Conservation (phyloP, 2,113 vertebrate genomes). For the Neogale vison region DNA sequence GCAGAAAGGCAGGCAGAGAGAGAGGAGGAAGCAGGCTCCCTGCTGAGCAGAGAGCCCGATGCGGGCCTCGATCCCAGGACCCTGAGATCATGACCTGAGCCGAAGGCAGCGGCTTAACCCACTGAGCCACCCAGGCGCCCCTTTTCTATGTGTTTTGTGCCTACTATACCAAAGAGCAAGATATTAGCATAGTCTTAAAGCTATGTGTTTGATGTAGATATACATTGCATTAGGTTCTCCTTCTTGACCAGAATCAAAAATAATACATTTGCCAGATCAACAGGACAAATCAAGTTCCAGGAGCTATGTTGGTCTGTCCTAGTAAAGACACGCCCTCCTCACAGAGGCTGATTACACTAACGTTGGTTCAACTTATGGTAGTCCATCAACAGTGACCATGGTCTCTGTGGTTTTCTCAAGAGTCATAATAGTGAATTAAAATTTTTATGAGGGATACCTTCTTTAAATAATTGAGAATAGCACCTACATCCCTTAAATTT, state of each 20-base stretch:
- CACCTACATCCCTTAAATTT: neutral
- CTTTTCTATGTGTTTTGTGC: neutral
- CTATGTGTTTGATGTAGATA: neutral
- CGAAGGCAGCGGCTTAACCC: no score
- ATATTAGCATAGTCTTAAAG: neutral
- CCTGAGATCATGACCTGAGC: no score
- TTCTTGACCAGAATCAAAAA: neutral
- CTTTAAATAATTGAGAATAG: neutral
- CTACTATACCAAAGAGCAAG: neutral
- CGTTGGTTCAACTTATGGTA: neutral
- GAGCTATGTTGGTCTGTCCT: neutral
- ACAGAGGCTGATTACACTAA: neutral
- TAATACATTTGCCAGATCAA: neutral
- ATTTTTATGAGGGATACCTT: neutral
- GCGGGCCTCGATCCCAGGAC: no score
- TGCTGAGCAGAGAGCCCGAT: no score
- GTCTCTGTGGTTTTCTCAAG: neutral
- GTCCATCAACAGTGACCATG: neutral
- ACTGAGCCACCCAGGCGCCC: no score
- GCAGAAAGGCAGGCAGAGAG: no score
- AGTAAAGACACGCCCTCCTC: neutral
- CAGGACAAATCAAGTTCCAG: neutral
- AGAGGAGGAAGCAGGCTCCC: no score
- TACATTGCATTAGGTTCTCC: neutral
- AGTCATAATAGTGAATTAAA: neutral